A percentile compares a stretch with the other conserved stretches of the same genome.
phyloP scores from a whole-genome alignment of 37 sponge, comb jelly and placozoan species.

The Agelas oroides region DNA sequence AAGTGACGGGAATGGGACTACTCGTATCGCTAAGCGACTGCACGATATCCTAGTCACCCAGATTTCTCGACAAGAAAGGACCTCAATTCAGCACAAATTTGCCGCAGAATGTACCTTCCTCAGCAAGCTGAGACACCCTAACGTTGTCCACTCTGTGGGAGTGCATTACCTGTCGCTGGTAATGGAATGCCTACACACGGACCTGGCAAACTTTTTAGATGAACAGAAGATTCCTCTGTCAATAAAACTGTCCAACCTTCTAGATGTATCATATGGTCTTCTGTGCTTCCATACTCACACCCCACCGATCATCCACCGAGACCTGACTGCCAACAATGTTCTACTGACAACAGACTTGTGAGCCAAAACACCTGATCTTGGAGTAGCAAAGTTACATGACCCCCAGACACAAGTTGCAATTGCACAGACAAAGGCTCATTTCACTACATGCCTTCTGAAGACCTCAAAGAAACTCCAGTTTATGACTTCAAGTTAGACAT shows the following conservation, averaged over 20 bases:
- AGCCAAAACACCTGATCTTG: conserved; percentile 34
- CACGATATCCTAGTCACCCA: conserved; percentile 8
- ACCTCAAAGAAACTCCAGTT: neutral
- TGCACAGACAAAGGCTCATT: conserved; percentile 1
- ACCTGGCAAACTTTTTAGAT: neutral
- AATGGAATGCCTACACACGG: conserved; percentile 1
- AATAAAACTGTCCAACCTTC: conserved; percentile 27
- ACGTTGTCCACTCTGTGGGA: conserved; percentile 40
- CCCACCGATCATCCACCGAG: conserved; percentile 28
- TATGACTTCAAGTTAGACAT: neutral
- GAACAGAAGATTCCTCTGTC: conserved; percentile 2
- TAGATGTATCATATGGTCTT: conserved; percentile 34
- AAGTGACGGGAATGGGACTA: conserved; percentile 12
- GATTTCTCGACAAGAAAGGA: neutral
- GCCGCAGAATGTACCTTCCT: conserved; percentile 24
- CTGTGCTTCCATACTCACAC: conserved; percentile 17
- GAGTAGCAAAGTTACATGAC: conserved; percentile 2
- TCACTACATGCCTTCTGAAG: neutral
- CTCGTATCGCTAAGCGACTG: conserved; percentile 28
- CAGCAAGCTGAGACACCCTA: conserved; percentile 33
- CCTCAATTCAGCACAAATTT: neutral
- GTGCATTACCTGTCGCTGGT: conserved; percentile 20
- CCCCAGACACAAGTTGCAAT: neutral
- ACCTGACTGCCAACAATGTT: conserved; percentile 11
- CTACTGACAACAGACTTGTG: neutral